phyloP scores from a whole-genome alignment of 2,113 vertebrate genomes.

The Casuarius casuarius region DNA sequence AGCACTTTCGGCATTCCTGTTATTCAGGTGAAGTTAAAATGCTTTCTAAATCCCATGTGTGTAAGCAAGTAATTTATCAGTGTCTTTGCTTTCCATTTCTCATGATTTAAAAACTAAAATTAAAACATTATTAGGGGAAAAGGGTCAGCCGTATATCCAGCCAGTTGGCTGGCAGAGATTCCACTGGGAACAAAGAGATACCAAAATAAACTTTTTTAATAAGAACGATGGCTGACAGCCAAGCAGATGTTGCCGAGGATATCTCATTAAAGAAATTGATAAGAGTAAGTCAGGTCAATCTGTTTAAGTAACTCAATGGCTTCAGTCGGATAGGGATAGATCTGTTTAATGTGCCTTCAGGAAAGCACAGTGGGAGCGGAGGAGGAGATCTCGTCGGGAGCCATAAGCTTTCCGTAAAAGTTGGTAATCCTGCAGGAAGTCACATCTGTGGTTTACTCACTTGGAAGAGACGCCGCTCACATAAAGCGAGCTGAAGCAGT shows the following conservation, averaged over 20 bases:
- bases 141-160: neutral
- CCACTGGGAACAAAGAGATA: conserved; percentile 20
- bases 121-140: conserved; percentile 22
- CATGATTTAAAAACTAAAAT: conserved; percentile 27
- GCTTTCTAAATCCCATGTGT: neutral
- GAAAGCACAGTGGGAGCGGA: neutral
- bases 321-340: conserved; percentile 49
- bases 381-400: neutral
- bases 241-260: conserved; percentile 21
- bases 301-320: conserved; percentile 60
- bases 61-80: neutral
- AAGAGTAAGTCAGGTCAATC: conserved; percentile 49
- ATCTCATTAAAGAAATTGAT: conserved; percentile 69
- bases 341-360: conserved; percentile 39
- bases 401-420: neutral
- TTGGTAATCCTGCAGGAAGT: neutral
- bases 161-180: conserved; percentile 19
- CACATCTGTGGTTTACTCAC: conserved; percentile 1
- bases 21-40: neutral
- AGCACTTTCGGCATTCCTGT: neutral
- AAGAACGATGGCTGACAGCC: conserved; percentile 18
- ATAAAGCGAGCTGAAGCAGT: neutral
- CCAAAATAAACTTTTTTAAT: conserved; percentile 59
- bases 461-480: neutral
- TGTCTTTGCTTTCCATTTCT: neutral